phyloP scores from a whole-genome alignment of 2,113 vertebrate species.

The Stigmatopora argus region DNA sequence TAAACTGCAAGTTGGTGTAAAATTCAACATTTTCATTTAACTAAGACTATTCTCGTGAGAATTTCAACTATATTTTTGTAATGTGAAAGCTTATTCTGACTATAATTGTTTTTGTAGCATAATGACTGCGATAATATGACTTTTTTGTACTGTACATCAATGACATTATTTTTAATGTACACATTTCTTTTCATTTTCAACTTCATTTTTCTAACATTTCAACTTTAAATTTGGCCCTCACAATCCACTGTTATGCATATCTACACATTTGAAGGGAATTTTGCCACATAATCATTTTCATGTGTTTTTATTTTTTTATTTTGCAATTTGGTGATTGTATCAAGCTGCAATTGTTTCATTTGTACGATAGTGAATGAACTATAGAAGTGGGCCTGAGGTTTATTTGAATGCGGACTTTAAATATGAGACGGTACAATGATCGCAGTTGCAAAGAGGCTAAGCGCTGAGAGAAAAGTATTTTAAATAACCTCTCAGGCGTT shows the following conservation, averaged over 20 bases:
- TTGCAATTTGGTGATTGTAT: conserved; percentile 1
- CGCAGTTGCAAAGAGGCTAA: neutral
- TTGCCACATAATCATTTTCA: neutral
- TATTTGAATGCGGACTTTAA: conserved; percentile 26
- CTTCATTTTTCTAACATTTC: neutral
- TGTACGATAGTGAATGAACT: conserved; percentile 9
- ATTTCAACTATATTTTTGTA: neutral
- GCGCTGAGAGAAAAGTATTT: conserved; percentile 5
- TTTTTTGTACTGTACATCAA: neutral
- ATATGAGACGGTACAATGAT: conserved; percentile 25
- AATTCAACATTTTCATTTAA: neutral
- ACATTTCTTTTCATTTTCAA: neutral
- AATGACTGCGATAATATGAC: neutral
- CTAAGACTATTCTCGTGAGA: neutral
- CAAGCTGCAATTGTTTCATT: conserved; percentile 12
- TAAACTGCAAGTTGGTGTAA: neutral
- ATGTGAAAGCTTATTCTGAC: neutral
- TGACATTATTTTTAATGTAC: neutral
- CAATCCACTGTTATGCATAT: neutral
- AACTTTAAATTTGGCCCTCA: neutral
- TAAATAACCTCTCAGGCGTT: neutral
- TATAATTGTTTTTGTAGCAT: neutral
- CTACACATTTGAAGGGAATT: conserved; percentile 22
- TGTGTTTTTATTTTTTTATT: neutral
- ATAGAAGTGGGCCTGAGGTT: neutral